These are phyloP conservation scores for Hedychridium roseum DNA, from an alignment of 2,888 invertebrate genomes.

Conservation along the genomic window DNA sequence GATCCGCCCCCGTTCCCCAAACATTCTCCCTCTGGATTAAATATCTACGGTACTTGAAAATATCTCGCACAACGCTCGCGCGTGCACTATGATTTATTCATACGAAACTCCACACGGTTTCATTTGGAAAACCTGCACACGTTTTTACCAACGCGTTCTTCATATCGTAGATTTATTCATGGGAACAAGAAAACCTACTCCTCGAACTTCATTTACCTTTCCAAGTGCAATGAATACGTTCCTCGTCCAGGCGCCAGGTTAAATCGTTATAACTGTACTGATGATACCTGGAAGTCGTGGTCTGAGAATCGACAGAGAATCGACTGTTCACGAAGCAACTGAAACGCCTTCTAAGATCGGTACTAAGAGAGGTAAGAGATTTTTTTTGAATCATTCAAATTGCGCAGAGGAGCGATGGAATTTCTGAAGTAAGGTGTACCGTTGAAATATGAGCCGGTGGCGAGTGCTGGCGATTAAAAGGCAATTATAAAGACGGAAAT, in stretches of 20 bases:
- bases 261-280: no score
- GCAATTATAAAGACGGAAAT: no score
- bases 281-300: slow-evolving; percentile 4
- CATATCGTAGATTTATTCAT: no score
- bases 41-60: no score
- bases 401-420: not conserved
- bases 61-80: no score
- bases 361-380: slow-evolving; percentile 16
- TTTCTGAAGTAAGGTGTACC: not conserved
- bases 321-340: not conserved
- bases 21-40: no score
- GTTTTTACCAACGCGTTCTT: no score
- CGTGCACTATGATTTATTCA: no score
- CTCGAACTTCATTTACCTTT: slow-evolving; percentile 6
- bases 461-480: slow-evolving; percentile 3
- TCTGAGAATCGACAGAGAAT: slow-evolving; percentile 5
- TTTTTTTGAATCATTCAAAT: slow-evolving; percentile 9
- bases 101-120: no score
- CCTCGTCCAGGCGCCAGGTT: no score
- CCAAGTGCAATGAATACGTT: not conserved
- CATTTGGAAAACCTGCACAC: no score
- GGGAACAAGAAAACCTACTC: slow-evolving; percentile 8
- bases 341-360: slow-evolving; percentile 2
- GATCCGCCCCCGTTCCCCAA: no score
- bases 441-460: slow-evolving; percentile 9